phyloP scores from a whole-genome alignment of 1,140 invertebrate genomes.

The Bombus soroeensis region DNA sequence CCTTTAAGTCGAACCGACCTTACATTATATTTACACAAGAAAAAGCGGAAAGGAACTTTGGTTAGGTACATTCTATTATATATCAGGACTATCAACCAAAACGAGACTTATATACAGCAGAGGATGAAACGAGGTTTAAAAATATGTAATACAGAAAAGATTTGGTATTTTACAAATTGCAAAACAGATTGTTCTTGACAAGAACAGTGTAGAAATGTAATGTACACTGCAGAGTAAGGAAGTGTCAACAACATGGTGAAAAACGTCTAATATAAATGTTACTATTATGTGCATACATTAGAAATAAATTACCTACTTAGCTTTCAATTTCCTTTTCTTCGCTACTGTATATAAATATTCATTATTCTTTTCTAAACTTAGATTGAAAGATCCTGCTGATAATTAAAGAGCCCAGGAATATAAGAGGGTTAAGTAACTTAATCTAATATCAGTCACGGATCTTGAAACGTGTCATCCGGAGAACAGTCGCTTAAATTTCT shows the following conservation, averaged over 20 bases:
- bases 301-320: too few species aligned
- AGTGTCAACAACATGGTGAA: too few species aligned
- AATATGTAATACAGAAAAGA: too few species aligned
- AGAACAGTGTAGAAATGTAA: too few species aligned
- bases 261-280: too few species aligned
- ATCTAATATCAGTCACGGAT: background rate
- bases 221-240: fast-evolving
- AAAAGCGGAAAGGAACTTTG: background rate
- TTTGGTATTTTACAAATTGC: too few species aligned
- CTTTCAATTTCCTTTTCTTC: too few species aligned
- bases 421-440: background rate
- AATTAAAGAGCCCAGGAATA: background rate
- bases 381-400: background rate
- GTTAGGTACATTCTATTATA: background rate
- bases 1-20: background rate
- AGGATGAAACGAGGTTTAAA: too few species aligned
- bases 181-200: too few species aligned
- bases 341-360: background rate
- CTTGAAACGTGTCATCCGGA: background rate
- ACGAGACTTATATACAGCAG: too few species aligned
- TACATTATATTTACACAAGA: background rate
- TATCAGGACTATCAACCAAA: too few species aligned
- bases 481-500: background rate
- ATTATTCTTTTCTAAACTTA: background rate
- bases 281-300: too few species aligned